These are phyloP conservation scores for Podiceps cristatus DNA, from an alignment of 2,113 vertebrate species.

Conservation along the genomic window DNA sequence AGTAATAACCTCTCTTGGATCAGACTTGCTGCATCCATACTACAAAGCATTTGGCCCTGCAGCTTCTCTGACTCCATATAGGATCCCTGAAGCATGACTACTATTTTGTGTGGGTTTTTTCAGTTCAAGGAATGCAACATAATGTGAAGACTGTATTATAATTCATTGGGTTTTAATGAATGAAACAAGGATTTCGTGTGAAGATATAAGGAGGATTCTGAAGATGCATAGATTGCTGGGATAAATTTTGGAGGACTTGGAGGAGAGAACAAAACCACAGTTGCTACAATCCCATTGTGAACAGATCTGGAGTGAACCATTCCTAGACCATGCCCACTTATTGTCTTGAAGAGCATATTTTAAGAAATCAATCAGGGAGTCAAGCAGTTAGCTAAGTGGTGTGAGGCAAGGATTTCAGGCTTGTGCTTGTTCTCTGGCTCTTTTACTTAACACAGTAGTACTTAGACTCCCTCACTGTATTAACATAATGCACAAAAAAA, in stretches of 20 bases:
- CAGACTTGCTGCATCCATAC: neutral
- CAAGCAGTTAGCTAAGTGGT: neutral
- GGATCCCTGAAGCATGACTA: neutral
- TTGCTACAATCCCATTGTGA: neutral
- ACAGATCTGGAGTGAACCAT: neutral
- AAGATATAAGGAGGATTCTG: neutral
- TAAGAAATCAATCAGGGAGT: neutral
- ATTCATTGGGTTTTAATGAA: neutral
- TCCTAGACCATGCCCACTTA: neutral
- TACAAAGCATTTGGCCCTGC: neutral
- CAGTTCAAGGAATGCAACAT: neutral
- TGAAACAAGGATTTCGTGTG: accelerated
- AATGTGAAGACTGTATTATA: neutral
- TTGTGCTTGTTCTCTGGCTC: neutral
- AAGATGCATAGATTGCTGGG: neutral
- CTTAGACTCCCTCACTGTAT: neutral
- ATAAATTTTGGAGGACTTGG: neutral
- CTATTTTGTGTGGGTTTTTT: neutral
- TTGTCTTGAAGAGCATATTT: neutral
- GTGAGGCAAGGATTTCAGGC: neutral
- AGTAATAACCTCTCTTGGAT: neutral
- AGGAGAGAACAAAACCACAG: neutral
- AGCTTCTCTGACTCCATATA: neutral
- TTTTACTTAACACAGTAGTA: neutral
- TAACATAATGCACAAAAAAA: neutral